Evolutionary conservation across 2,888 invertebrate genomes (phyloP).

Genomic region (Campaea margaritaria): DNA sequence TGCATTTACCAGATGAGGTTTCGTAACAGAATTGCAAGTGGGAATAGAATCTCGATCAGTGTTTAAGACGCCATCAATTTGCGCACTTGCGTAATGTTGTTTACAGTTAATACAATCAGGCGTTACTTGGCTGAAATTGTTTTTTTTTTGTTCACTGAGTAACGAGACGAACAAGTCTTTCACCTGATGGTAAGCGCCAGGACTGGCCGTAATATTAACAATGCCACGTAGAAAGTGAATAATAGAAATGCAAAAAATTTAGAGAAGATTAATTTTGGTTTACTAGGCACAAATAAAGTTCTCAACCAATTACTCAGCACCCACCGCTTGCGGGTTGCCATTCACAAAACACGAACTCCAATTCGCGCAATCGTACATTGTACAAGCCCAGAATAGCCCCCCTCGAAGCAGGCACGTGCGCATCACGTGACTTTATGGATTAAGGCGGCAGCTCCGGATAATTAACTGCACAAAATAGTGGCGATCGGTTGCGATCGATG

Average conservation of each 20-base stretch:
- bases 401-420: conserved; percentile 71
- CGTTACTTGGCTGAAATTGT: too few relatives aligned
- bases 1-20: conserved; percentile 78
- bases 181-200: too few relatives aligned
- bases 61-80: conserved; percentile 50
- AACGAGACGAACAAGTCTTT: too few relatives aligned
- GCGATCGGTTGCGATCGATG: conserved; percentile 32
- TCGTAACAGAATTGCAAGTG: conserved; percentile 64
- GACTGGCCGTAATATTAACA: too few relatives aligned
- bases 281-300: neutral
- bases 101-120: too few relatives aligned
- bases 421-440: conserved; percentile 81
- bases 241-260: too few relatives aligned
- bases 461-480: conserved; percentile 82
- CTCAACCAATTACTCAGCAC: conserved; percentile 27
- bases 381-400: conserved; percentile 58
- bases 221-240: too few relatives aligned
- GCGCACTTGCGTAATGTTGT: conserved; percentile 37
- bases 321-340: conserved; percentile 16
- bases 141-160: too few relatives aligned
- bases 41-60: conserved; percentile 64
- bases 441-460: conserved; percentile 76
- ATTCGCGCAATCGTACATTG: conserved; percentile 38
- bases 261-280: too few relatives aligned
- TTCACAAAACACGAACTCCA: conserved; percentile 22